Evolutionary conservation across 2,113 vertebrate species (phyloP), one percentile per base, ranked within the genome.

Genomic region (Pterocles orientalis): DNA sequence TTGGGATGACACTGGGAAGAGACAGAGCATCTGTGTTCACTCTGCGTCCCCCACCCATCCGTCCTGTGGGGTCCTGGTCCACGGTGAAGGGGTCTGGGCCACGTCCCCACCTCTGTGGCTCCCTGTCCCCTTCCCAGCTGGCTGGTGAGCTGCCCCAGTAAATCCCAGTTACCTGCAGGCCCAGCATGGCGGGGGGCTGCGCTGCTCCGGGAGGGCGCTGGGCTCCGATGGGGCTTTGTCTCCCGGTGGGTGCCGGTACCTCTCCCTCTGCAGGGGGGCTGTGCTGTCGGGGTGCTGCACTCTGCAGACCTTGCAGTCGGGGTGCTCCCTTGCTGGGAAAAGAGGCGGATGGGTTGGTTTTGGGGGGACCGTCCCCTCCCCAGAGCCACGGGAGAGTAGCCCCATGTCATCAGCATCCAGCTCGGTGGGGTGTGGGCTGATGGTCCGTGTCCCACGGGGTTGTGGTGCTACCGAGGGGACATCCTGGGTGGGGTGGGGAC

Each of bases 321-420:
- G 29, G 33, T 4, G 53, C 6, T 31, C 45, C 54, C 31, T 60
- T 26, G 34, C 60, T 18, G 76, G 43, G 36, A 18, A 29, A 31
- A 36, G 36, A 28, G 24, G 24, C 2, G 3, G 43, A 1, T 0
- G 4, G 34, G 17, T 2, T 4, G 60, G 23, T 11, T 19, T 65
- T 3, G 4, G 50, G 58, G 48, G 18, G 16, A 7, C 12, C 2
- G 0, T 57, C 13, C 34, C 18, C n/a, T 12, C 13, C 45, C 14
- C 23, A 4, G 39, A 60, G 12, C 10, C 0, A 2, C 2, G 23
- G 31, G 10, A 17, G 36, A 61, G 28, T 56, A 18, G 18, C 58
- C 3, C 8, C 3, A 3, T 45, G 43, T 5, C 12, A 4, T 20
- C 4, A 7, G 51, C 48, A 36, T 60, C 25, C 70, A 41, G n/a